These are phyloP conservation scores for Labeo calbasu DNA, from an alignment of 2,797 vertebrate species.

Conservation along the genomic window DNA sequence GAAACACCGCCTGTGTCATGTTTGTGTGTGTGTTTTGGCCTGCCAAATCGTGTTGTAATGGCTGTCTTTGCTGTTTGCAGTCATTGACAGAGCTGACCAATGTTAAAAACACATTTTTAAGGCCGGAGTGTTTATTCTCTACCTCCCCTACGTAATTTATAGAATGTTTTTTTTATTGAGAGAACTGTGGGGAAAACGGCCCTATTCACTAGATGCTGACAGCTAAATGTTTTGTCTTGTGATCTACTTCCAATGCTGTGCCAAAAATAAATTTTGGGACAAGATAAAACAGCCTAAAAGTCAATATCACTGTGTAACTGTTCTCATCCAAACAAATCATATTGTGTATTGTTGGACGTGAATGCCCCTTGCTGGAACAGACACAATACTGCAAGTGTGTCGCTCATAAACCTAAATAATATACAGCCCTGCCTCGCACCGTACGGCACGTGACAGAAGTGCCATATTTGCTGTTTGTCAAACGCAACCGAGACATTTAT, in stretches of 20 bases:
- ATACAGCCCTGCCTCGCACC: neutral
- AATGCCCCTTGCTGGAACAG: constrained; percentile 77
- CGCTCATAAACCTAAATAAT: constrained; percentile 31
- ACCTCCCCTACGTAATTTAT: neutral
- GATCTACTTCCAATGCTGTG: neutral
- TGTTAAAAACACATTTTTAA: neutral
- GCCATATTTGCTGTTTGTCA: constrained; percentile 14
- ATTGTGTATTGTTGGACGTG: constrained; percentile 65
- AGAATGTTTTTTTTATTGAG: neutral
- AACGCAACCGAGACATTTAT: constrained; percentile 28
- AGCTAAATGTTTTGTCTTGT: neutral
- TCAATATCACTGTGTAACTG: neutral
- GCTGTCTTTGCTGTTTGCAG: neutral
- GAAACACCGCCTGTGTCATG: neutral
- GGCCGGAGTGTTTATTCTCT: neutral
- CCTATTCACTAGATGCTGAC: neutral
- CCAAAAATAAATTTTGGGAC: neutral
- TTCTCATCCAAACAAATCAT: neutral
- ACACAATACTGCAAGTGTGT: constrained; percentile 69
- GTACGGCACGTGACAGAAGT: constrained; percentile 3
- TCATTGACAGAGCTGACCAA: neutral
- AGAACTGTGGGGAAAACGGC: neutral
- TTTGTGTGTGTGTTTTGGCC: neutral
- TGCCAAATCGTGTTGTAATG: constrained; percentile 26
- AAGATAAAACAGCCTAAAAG: neutral